Conservation (phyloP, 2,113 vertebrate genomes). For the Campylomormyrus numenius region DNA sequence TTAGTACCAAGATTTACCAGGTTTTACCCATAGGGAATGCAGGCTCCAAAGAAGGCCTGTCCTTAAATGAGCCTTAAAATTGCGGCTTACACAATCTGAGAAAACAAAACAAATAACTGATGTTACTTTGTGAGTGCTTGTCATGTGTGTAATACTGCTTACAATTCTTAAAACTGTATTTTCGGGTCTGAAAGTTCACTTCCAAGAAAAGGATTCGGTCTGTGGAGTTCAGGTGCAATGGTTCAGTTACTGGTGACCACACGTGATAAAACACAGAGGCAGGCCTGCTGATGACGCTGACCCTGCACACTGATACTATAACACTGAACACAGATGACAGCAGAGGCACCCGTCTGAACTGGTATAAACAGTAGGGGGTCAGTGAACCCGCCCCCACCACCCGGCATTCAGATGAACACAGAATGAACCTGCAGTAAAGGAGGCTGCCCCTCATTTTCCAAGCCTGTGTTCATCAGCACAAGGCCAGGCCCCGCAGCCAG, state of each 20-base stretch:
- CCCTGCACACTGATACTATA: background rate
- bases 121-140: background rate
- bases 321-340: background rate
- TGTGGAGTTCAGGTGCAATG: background rate
- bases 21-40: background rate
- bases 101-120: background rate
- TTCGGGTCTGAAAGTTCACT: background rate
- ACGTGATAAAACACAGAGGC: background rate
- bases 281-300: background rate
- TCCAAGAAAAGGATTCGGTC: background rate
- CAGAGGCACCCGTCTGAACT: background rate
- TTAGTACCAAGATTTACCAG: constrained; percentile 46
- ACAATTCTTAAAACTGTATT: background rate
- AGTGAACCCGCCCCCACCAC: background rate
- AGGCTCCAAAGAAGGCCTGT: background rate
- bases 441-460: background rate
- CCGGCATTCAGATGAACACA: background rate
- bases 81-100: background rate
- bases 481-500: background rate
- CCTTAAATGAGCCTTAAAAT: background rate
- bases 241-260: background rate
- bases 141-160: background rate
- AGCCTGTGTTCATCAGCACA: background rate
- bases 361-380: background rate
- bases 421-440: background rate